Percentiles rank a stretch among this genome's conserved stretches.
Evolutionary conservation across 2,888 invertebrate genomes (phyloP).

Genomic region (Tenthredo amoena): DNA sequence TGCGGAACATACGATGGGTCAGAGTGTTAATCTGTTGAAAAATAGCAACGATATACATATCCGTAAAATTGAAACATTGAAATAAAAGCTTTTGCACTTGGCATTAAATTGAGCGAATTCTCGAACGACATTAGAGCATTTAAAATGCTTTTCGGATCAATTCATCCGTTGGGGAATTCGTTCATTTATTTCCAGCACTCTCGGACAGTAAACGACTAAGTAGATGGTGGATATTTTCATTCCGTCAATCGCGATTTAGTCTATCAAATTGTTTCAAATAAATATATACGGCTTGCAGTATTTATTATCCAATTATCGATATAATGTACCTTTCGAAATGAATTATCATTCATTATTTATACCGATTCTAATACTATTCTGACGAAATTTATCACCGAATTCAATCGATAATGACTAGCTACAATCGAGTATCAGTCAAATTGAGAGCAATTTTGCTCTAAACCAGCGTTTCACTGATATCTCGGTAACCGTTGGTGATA

Average conservation of each 20-base stretch:
- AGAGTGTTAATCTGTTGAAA: not conserved
- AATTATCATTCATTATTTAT: not conserved
- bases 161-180: not conserved
- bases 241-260: not conserved
- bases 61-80: not conserved
- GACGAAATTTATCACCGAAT: not conserved
- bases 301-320: not conserved
- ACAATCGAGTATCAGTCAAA: constrained; percentile 2
- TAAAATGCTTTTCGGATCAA: not conserved
- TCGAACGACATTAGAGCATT: not conserved
- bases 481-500: not conserved
- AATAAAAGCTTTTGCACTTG: not conserved
- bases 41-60: not conserved
- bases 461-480: not conserved
- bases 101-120: constrained; percentile 2
- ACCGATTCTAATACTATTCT: not conserved
- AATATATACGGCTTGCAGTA: not conserved
- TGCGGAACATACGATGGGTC: not conserved
- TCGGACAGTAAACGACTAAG: not conserved
- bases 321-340: not conserved
- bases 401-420: not conserved
- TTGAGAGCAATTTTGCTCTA: not conserved
- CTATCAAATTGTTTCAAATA: not conserved
- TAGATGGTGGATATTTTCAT: not conserved
- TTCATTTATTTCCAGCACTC: not conserved